These are phyloP conservation scores for Hydropsyche betteni DNA, from an alignment of 2,888 invertebrate genomes.

Conservation along the genomic window DNA sequence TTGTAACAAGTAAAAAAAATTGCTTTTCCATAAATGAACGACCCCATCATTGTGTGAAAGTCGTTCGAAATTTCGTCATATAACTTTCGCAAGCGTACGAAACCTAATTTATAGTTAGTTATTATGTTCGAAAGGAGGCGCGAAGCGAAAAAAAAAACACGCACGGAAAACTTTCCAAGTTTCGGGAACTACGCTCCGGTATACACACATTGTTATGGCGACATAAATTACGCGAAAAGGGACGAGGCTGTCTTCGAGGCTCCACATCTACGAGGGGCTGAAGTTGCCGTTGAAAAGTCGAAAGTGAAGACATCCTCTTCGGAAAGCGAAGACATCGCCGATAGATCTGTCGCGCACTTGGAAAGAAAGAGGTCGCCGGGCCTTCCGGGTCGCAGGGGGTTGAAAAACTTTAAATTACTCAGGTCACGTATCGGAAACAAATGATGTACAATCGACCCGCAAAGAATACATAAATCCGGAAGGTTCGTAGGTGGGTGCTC, in stretches of 20 bases:
- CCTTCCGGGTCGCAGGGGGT: background rate
- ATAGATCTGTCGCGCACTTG: background rate
- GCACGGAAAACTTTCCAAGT: constrained; percentile 26
- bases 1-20: too few species aligned
- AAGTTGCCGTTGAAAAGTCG: background rate
- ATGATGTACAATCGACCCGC: constrained; percentile 45
- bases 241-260: background rate
- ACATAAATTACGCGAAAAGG: constrained; percentile 35
- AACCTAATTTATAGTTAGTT: constrained; percentile 40
- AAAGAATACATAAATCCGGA: constrained; percentile 38
- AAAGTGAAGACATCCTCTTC: constrained; percentile 33
- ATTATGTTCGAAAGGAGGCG: constrained; percentile 30
- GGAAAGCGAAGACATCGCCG: constrained; percentile 10
- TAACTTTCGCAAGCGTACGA: constrained; percentile 12
- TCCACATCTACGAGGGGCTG: too few species aligned
- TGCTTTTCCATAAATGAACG: too few species aligned
- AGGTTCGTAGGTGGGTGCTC: background rate
- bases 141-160: background rate
- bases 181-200: constrained; percentile 6
- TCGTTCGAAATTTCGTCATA: constrained; percentile 4
- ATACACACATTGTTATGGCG: constrained; percentile 25
- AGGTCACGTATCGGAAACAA: constrained; percentile 46
- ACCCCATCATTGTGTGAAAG: too few species aligned
- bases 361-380: background rate
- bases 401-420: constrained; percentile 42